These are phyloP conservation scores for Caenorhabditis plicata DNA, from an alignment of 2,888 invertebrate genomes.

Conservation along the genomic window DNA sequence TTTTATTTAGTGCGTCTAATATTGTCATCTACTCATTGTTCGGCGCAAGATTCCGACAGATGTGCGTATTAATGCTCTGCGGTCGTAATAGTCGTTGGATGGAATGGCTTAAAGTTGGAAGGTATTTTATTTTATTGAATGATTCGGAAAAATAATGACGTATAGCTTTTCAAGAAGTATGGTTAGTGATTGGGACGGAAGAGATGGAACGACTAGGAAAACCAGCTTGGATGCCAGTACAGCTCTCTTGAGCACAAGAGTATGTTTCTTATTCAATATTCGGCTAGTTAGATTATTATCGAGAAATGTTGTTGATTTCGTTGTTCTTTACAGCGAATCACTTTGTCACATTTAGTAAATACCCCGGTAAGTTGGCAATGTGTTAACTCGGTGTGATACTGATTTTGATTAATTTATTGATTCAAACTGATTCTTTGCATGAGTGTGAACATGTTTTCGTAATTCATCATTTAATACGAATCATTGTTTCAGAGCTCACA, in stretches of 20 bases:
- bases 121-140: too few relatives aligned
- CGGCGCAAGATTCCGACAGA: constrained; percentile 57
- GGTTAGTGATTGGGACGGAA: constrained; percentile 40
- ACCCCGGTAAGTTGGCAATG: constrained; percentile 31
- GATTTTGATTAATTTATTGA: too few relatives aligned
- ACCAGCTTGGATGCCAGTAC: constrained; percentile 40
- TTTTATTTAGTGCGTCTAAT: constrained; percentile 57
- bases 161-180: constrained; percentile 34
- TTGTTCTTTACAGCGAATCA: constrained; percentile 26
- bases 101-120: constrained; percentile 45
- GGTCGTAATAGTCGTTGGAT: constrained; percentile 42
- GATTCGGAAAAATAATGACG: too few relatives aligned
- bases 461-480: too few relatives aligned
- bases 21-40: constrained; percentile 64
- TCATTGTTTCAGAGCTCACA: constrained; percentile 26
- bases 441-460: too few relatives aligned
- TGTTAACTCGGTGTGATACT: too few relatives aligned
- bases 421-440: too few relatives aligned
- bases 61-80: constrained; percentile 58
- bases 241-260: constrained; percentile 34
- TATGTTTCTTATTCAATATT: background rate
- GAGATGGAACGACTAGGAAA: constrained; percentile 35
- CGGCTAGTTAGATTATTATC: background rate
- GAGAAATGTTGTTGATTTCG: background rate
- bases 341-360: constrained; percentile 28